Base-by-base conservation (phyloP, 1,140 invertebrate genomes). In the Drosophila takahashii region DNA sequence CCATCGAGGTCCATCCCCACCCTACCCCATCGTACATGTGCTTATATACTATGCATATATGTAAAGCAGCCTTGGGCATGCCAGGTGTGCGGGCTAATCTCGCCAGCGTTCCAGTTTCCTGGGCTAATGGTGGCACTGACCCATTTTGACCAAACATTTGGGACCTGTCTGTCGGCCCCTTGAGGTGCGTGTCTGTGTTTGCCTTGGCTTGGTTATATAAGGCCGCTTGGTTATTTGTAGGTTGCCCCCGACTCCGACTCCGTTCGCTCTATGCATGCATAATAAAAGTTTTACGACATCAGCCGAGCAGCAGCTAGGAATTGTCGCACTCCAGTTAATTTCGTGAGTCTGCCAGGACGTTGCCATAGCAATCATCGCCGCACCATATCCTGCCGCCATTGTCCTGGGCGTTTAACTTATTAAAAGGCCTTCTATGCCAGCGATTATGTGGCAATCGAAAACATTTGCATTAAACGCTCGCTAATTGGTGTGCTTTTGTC, bases 401-500 rank as follows among this genome's bases (percentile, higher is more conserved):
- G 72, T 75, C 15, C 60, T 22, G 61, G 41, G 47, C 72, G 48
- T 54, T 80, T 70, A 81, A 77, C 73, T 57, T 77, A 69, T 57
- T 80, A 75, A 80, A 71, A 71, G 66, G 48, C 71, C 64, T 65
- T 80, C 77, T 80, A 75, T 67, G 74, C 53, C 61, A 60, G 39
- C 69, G 60, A 80, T 80, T 77, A 71, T 77, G 45, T 74, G 66
- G 59, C 59, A 62, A 75, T 86, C 71, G 59, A 86, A 75, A 76
- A 83, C 70, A 71, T 77, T 87, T 83, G 79, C 75, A 83, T 86
- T 79, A 79, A 89, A 79, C 75, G 83, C 41, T 76, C 75, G 66
- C 83, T 86, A 86, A 86, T 86, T 87, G 83, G 84, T 74, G 48
- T 61, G 79, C 72, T 76, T 86, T 86, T 86, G 83, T 87, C 75